Base-by-base conservation (phyloP, 2,797 vertebrate genomes). In the Pempheris klunzingeri region DNA sequence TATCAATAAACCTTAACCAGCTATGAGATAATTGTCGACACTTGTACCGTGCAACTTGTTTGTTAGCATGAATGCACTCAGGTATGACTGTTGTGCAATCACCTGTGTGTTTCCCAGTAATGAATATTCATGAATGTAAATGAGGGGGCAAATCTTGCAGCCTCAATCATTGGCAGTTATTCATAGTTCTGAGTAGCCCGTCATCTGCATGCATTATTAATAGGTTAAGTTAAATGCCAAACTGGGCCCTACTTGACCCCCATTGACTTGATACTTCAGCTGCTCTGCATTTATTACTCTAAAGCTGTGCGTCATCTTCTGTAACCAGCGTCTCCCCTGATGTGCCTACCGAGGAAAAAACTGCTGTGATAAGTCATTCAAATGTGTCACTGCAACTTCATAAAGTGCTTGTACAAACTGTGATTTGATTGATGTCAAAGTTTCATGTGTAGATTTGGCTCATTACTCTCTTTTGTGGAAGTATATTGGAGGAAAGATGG, bases 51-150 rank as follows among this genome's bases (percentile, higher is more conserved):
- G 11, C 14, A 38, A 9, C 54, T 24, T 64, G 24, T 62, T 49
- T 57, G 26, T 60, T 38, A 63, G 59, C 52, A n/a, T 54, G 50
- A 43, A 1, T 14, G 18, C 20, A 20, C 38, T 41, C 69, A 15
- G 4, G 1, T 46, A 28, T 17, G 57, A 44, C 72, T 50, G n/a
- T 6, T 12, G 26, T 4, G 14, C 71, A 50, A 26, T 81, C 61
- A 73, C 11, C 32, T 7, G 32, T 28, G 41, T 46, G 26, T 47
- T 79, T 70, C 63, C 39, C 44, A 46, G 3, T 28, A 52, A 73
- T 90, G 65, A 87, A 92, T 93, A 92, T 91, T 91, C 75, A 92
- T 84, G 11, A 39, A 88, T 93, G 87, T 52, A 92, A 92, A 93
- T 90, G 63, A 73, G 38, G 63, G 83, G 55, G 62, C 63, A 58